Evolutionary conservation across 2,888 invertebrate species (phyloP), one percentile per base, ranked within the genome.

Genomic region (Temnothorax rugatulus): DNA sequence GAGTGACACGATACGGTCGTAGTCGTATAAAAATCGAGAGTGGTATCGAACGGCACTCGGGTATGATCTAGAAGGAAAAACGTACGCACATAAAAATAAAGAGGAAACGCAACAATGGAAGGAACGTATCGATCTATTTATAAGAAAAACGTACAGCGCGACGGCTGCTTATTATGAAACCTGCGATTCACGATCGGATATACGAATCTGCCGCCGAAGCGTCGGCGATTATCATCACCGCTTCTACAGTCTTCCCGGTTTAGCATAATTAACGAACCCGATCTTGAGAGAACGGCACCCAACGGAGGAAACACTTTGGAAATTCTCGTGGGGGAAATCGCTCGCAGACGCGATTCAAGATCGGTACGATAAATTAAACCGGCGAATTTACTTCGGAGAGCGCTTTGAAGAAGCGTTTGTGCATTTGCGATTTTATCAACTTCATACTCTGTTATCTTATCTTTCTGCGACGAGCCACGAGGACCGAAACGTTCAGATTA

Each of bases 401-500:
- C 83, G 64, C 38, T 47, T 21, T 71, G 73, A 86, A 77, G 84
- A 83, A 84, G 64, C 50, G 21, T 86, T 85, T 89, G 74, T 84
- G 86, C 85, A 82, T 54, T 54, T 73, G 54, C 82, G 73, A 87
- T 89, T 71, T 69, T 21, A 76, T 84, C 82, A 68, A 75, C 83
- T 82, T 85, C 71, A 69, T 83, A 68, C 68, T 79, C 34, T 54
- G 59, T 34, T 29, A 29, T 29, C 4, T 57, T 15, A 50, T 61
- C 21, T 64, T 41, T 82, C 41, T 59, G 81, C 15, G 76, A 57
- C 57, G 8, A 81, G 13, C 54, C 81, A 83, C 69, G 34, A 82
- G 69, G 38, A 81, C 47, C 11, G 50, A 34, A 44, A 50, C 29
- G n/a, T 54, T 44, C n/a, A 25, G 25, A 61, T 29, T 79, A 63